Conservation (phyloP, 92 coral and sea anemone species). For the Diadumene lineata region DNA sequence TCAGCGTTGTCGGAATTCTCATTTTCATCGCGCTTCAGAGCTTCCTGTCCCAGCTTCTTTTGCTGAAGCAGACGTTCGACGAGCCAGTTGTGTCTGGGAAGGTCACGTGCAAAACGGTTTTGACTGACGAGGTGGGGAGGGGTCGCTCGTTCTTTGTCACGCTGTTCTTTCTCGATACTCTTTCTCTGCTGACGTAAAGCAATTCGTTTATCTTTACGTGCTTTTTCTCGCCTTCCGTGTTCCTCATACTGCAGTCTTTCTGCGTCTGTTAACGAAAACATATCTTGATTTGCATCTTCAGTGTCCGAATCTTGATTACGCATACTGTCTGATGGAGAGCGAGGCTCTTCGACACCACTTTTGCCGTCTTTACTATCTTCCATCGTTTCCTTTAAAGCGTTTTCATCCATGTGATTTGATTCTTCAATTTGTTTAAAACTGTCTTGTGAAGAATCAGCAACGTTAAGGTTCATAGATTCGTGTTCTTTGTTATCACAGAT, state of each 20-base stretch:
- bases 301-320: slow-evolving; percentile 53
- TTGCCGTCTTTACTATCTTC: slow-evolving; percentile 9
- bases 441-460: background rate
- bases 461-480: slow-evolving; percentile 25
- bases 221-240: slow-evolving; percentile 58
- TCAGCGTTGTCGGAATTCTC: slow-evolving; percentile 30
- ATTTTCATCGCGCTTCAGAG: slow-evolving; percentile 41
- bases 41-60: slow-evolving; percentile 75
- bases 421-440: slow-evolving; percentile 1
- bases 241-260: slow-evolving; percentile 61
- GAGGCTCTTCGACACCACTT: slow-evolving; percentile 22
- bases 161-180: slow-evolving; percentile 71
- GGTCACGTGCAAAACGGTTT: slow-evolving; percentile 93
- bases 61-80: slow-evolving; percentile 87
- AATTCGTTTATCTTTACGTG: slow-evolving; percentile 65
- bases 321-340: slow-evolving; percentile 9
- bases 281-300: slow-evolving; percentile 68
- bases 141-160: slow-evolving; percentile 78
- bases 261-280: slow-evolving; percentile 53
- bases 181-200: slow-evolving; percentile 71
- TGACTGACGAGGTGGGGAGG: slow-evolving; percentile 91
- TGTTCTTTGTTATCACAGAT: slow-evolving; percentile 13
- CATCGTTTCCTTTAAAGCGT: background rate
- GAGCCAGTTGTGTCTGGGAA: slow-evolving; percentile 99
- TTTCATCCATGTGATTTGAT: background rate